Evolutionary conservation across 2,888 invertebrate genomes (phyloP), one percentile per base, ranked within the genome.

Genomic region (Heliconius ethilla): DNA sequence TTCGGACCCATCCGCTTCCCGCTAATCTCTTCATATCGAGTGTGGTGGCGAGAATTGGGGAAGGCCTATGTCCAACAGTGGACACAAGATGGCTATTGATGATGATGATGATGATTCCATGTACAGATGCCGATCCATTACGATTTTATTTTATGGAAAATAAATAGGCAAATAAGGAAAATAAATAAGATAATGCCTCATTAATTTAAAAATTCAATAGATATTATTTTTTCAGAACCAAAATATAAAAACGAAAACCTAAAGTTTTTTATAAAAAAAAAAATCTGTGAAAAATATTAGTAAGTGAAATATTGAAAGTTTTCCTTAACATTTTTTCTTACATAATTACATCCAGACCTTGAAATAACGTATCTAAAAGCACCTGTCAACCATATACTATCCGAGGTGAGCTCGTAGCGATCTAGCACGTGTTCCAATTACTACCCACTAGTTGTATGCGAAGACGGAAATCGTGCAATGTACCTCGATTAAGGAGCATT

Each of bases 371-470:
- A 80, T 75, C 77, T 78, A 70, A 84, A 80, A 84, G 82, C 91
- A 91, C 89, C 91, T 91, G 91, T 86, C 87, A 78, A 82, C 85
- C 85, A 87, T 85, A 83, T 89, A 89, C 69, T 74, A 80, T 75
- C 75, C 51, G 70, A 89, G 87, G 85, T 84, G 85, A 85, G 84
- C 82, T 86, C 87, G 88, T 88, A 89, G 86, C 85, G 86, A 86
- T 85, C n/a, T 73, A 80, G 75, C 81, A 80, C 80, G 78, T 81
- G 81, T 81, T 81, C 63, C 65, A 76, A 73, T 66, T 78, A 66
- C 70, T 76, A 65, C 66, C 33, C 25, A 75, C 73, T 55, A 59
- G 70, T 51, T 15, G 67, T 11, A 73, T 62, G 51, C 65, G 33
- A 40, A 76, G 33, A 72, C 55, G 73, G 69, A 66, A 59, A 67